Conservation (phyloP, 1,140 invertebrate genomes). For the Bombus fervidus region DNA sequence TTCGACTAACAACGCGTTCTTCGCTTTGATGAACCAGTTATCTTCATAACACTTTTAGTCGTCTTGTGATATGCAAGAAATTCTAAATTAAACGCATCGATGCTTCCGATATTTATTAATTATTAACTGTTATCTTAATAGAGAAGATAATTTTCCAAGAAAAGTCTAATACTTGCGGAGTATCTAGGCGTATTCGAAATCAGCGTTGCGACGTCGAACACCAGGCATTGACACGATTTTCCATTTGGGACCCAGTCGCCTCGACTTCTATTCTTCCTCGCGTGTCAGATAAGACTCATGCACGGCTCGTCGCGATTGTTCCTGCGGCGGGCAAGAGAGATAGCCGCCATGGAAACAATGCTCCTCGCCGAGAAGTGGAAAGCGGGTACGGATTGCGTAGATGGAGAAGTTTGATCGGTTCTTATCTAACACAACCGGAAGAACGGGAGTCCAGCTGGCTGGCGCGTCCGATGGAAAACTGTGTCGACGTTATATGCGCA, state of each 20-base stretch:
- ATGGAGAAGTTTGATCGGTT: slow-evolving; percentile 35
- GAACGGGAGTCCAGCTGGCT: background rate
- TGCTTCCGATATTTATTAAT: background rate
- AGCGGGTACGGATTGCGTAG: slow-evolving; percentile 13
- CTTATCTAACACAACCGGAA: slow-evolving; percentile 27
- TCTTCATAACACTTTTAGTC: too few relatives aligned
- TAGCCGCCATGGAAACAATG: slow-evolving; percentile 23
- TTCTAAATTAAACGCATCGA: background rate
- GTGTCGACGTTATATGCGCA: background rate
- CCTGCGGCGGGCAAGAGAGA: background rate
- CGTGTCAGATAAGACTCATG: background rate
- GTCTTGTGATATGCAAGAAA: background rate
- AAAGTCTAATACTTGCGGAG: background rate
- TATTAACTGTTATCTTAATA: background rate
- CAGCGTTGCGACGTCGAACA: background rate
- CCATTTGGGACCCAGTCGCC: background rate
- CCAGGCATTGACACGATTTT: slow-evolving; percentile 29
- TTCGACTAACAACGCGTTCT: too few relatives aligned
- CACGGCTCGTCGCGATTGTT: background rate
- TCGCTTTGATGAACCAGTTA: too few relatives aligned
- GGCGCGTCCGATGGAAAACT: background rate
- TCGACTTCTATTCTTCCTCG: background rate
- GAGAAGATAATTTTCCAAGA: background rate
- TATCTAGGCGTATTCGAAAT: background rate
- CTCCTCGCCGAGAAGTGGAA: background rate